Percentiles rank a stretch among this genome's conserved stretches.
These are phyloP conservation scores for Mesochorus sp. DNA, from an alignment of 2,888 invertebrate species.

Conservation along the genomic window DNA sequence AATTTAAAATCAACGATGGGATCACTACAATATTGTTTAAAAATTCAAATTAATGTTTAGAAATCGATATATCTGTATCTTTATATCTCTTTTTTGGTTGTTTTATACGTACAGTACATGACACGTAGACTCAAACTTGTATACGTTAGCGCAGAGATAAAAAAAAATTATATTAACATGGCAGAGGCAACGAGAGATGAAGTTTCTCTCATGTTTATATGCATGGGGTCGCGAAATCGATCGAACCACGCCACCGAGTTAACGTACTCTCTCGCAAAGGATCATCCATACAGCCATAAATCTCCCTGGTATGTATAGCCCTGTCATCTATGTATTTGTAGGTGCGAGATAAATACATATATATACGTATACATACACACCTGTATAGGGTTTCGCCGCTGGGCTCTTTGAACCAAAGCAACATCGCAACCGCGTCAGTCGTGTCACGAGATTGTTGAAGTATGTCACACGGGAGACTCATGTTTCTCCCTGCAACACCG, in stretches of 20 bases:
- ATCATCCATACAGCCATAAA: not conserved
- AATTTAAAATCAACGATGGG: too few species aligned
- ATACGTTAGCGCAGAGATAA: not conserved
- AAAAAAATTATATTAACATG: not conserved
- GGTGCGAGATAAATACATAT: not conserved
- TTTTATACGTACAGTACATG: conserved; percentile 6
- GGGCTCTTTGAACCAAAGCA: conserved; percentile 94
- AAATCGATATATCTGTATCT: too few species aligned
- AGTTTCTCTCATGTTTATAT: conserved; percentile 32
- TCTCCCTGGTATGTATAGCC: not conserved
- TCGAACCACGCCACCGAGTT: conserved; percentile 3
- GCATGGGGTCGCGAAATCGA: conserved; percentile 2
- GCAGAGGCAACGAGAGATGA: not conserved
- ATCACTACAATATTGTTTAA: too few species aligned
- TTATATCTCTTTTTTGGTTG: too few species aligned
- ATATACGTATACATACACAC: conserved; percentile 82
- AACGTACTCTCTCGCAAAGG: not conserved
- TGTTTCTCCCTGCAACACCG: conserved; percentile 92
- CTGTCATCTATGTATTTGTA: not conserved
- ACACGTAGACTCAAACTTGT: not conserved
- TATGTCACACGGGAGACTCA: conserved; percentile 94
- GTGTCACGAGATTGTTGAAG: conserved; percentile 87
- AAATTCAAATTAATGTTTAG: too few species aligned
- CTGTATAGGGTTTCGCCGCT: conserved; percentile 91
- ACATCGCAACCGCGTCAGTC: conserved; percentile 94